Base-by-base conservation (phyloP, 2,113 vertebrate genomes). In the Myocastor coypus region DNA sequence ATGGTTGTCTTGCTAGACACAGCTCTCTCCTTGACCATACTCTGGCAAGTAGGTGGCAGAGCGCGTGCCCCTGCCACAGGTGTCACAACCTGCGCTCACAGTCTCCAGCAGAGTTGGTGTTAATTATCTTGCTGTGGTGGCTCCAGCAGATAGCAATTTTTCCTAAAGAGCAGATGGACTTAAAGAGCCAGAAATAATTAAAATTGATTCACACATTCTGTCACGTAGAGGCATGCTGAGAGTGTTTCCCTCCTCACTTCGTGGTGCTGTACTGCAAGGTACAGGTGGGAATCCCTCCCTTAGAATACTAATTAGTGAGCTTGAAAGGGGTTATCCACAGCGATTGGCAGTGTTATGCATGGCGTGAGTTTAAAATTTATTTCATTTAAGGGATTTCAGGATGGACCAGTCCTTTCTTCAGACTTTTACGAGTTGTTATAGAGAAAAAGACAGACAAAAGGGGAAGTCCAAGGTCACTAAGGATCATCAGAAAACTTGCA, bases 131-230 rank as follows among this genome's bases (percentile, higher is more conserved):
- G 94, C 98, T 94, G 55, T 96, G 96, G 95, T 89, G 92, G 96
- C 94, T 92, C 94, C 96, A 0, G 73, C 81, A 97, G 98, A 98
- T 98, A 98, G 88, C 87, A 93, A 98, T 98, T 98, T 98, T 97
- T 98, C 94, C 97, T 97, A 98, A 98, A 97, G 85, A 98, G 95
- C 94, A 96, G 96, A 92, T 96, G 97, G 96, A 98, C 98, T 98
- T 98, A 98, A 98, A 98, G 97, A 98, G 98, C 97, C 97, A 98
- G 98, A 98, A 98, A 98, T 98, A 99, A 99, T 99, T 98, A 98
- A 98, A 99, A 98, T 98, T 98, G 98, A 98, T 98, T 98, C 97
- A 80, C 95, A 94, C 93, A 96, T 83, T 97, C 95, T 98, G 96
- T 98, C 97, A 91, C 85, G 89, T 83, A 96, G 94, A 97, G 89